Base-by-base conservation (phyloP, 2,888 invertebrate genomes). In the Ectemnius cavifrons region DNA sequence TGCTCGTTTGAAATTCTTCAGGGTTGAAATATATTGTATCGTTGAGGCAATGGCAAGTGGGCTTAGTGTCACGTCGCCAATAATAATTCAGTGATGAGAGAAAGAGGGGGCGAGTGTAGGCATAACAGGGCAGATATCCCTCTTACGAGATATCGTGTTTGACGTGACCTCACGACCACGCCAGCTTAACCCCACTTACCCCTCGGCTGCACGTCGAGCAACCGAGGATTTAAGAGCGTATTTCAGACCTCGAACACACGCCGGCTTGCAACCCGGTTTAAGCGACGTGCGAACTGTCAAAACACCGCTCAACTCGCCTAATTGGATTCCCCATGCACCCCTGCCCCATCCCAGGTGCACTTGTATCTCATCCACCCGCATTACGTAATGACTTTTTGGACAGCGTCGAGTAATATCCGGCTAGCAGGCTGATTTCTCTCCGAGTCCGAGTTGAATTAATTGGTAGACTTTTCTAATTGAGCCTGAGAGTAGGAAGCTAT, bases 171-270 rank as follows among this genome's bases (percentile, higher is more conserved):
- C 86, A 82, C 87, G 83, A 84, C 87, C 86, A 84, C 86, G 84
- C 86, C 87, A 85, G 87, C 88, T 89, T 89, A 89, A 88, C 86
- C 87, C 87, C 88, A 87, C 88, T 88, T 89, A 83, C 85, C 83
- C 85, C 84, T 78, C 79, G 81, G 77, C 80, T 82, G 82, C 83
- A 78, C 81, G 78, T 49, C 63, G 70, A 69, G 59, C 80, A 82
- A 77, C 52, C 81, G 80, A 86, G 87, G 87, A 86, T 86, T 89
- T 88, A 84, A 85, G 85, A 85, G 79, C 80, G 81, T 85, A 83
- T 85, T 77, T 79, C 79, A 79, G 72, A 49, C 77, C 72, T 63
- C 76, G 69, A 75, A 67, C 64, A 65, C 71, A 57, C 63, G 65
- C 72, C 52, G 61, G 66, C 49, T 28, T 71, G 64, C 60, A 67